Evolutionary conservation across 2,888 invertebrate genomes (phyloP), one percentile per base, ranked within the genome.

Genomic region (Eupithecia subfuscata): DNA sequence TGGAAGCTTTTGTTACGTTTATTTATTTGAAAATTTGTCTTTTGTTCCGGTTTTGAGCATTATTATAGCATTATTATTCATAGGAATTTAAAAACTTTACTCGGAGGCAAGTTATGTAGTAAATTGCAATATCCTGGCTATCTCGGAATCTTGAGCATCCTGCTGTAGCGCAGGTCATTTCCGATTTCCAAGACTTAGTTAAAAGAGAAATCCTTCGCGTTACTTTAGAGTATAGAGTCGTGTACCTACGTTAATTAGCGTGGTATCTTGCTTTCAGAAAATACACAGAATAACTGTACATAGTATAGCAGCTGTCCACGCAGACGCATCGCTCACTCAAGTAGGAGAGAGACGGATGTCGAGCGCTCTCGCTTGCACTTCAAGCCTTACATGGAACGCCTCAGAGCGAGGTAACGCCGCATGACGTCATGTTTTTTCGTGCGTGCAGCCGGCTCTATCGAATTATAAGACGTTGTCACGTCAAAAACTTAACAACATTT

Each of bases 61-160:
- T n/a, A n/a, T n/a, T n/a, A n/a, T n/a, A n/a, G n/a, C n/a, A 2
- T 34, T 64, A 18, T 25, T 25, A 30, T 60, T 25, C 25, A 9
- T 30, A 64, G 8, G 22, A 64, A 16, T 34, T 34, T 34, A 18
- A 18, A 60, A 60, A 25, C 56, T 56, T n/a, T 22, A 14, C 60
- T 16, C 18, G 18, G 16, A 16, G 34, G 64, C 18, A 18, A 67
- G 37, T 40, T 43, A 67, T 9, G 67, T 22, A 2, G n/a, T 43
- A 7, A 40, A 45, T 45, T 45, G 60, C 68, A 43, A 68, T 68
- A 68, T 68, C 68, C 68, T 68, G 68, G 25, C 68, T 8, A 68
- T 68, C 25, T 43, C 22, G 43, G 68, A 45, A 40, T 43, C 68
- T 43, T 43, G 8, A 25, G 16, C 43, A 14, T 43, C 40, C 43